A percentile compares a stretch with the other conserved stretches of the same genome.
Conservation (phyloP, 2,888 invertebrate genomes). For the Perizoma affinitatum region DNA sequence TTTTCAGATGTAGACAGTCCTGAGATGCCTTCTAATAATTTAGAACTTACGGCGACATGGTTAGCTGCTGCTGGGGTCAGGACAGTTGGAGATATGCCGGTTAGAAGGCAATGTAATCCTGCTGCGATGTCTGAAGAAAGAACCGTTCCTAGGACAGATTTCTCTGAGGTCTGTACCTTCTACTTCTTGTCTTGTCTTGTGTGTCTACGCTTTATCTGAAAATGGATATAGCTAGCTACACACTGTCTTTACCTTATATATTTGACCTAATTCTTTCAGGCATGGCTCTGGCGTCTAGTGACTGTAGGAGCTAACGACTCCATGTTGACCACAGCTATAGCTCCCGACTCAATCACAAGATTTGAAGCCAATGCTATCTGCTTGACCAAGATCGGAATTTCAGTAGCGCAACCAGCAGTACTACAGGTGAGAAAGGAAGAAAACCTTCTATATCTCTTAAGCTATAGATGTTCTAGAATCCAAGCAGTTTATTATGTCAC, state of each 20-base stretch:
- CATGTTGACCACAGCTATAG: slow-evolving; percentile 49
- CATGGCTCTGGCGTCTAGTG: slow-evolving; percentile 87
- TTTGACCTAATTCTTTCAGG: slow-evolving; percentile 62
- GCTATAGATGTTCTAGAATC: not conserved
- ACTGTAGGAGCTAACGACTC: slow-evolving; percentile 54
- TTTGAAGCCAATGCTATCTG: slow-evolving; percentile 73
- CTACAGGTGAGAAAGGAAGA: slow-evolving; percentile 86
- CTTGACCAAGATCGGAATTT: slow-evolving; percentile 64
- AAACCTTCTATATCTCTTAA: not conserved
- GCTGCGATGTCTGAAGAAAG: slow-evolving; percentile 51
- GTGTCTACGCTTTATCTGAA: not conserved
- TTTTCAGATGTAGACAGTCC: slow-evolving; percentile 53
- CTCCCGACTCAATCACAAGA: slow-evolving; percentile 73
- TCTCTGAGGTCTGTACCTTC: slow-evolving; percentile 69
- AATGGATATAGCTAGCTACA: no score
- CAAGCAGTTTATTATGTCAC: not conserved
- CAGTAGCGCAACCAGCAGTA: slow-evolving; percentile 78
- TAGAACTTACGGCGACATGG: slow-evolving; percentile 57
- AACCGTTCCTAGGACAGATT: slow-evolving; percentile 62
- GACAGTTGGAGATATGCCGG: slow-evolving; percentile 42
- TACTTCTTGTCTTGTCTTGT: no score
- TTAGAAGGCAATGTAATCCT: slow-evolving; percentile 44
- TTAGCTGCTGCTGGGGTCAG: slow-evolving; percentile 63
- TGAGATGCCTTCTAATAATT: slow-evolving; percentile 46
- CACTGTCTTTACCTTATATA: no score